Evolutionary conservation across 2,797 vertebrate genomes (phyloP).

Genomic region (Sebastes umbrosus): DNA sequence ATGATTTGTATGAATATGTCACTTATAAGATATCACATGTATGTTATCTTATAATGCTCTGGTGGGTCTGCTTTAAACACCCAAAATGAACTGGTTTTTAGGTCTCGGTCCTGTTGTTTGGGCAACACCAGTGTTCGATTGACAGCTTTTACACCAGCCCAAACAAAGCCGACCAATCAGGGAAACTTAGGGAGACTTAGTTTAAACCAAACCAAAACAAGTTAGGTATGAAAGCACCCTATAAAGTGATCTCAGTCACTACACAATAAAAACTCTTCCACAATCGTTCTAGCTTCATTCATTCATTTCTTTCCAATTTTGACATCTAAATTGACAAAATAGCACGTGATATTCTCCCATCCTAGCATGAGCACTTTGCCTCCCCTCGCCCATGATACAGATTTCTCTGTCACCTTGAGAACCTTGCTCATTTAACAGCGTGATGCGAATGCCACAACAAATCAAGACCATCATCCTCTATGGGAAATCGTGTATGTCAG

Average conservation of each 20-base stretch:
- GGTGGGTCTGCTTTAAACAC: too few relatives aligned
- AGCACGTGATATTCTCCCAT: conserved; percentile 10
- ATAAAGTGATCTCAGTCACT: neutral
- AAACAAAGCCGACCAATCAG: neutral
- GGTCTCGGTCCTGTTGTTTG: neutral
- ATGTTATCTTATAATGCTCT: too few relatives aligned
- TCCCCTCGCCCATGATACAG: conserved; percentile 34
- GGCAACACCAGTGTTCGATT: neutral
- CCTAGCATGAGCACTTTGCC: neutral
- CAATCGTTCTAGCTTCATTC: neutral
- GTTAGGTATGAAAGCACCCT: neutral
- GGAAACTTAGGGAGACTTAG: neutral
- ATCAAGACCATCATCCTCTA: conserved; percentile 42
- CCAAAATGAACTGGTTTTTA: neutral
- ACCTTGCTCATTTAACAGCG: conserved; percentile 57
- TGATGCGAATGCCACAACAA: conserved; percentile 48
- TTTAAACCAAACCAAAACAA: neutral
- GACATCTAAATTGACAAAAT: neutral
- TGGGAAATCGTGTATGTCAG: conserved; percentile 30
- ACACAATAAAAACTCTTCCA: neutral
- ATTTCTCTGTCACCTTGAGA: conserved; percentile 58
- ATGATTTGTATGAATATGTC: neutral
- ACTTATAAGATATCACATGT: neutral
- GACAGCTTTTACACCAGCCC: neutral
- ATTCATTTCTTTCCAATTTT: neutral